A percentile compares a stretch with the other conserved stretches of the same genome.
phyloP scores from a whole-genome alignment of 2,797 vertebrate genomes.

The Chiloscyllium punctatum region DNA sequence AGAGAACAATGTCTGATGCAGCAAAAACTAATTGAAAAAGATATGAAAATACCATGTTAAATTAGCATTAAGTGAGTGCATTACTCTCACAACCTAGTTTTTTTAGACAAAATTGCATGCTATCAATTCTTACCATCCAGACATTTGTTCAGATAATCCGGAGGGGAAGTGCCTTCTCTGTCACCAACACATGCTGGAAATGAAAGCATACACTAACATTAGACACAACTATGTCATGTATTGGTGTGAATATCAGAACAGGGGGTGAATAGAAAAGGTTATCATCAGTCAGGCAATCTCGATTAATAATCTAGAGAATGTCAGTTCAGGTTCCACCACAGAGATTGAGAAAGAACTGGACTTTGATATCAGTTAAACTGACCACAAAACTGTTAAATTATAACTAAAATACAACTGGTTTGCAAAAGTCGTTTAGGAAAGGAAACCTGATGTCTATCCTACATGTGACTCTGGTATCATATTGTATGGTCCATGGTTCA shows the following conservation, averaged over 20 bases:
- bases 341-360: background rate
- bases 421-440: too few species aligned
- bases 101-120: background rate
- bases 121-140: constrained; percentile 55
- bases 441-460: background rate
- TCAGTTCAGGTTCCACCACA: background rate
- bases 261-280: background rate
- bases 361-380: too few species aligned
- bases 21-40: too few species aligned
- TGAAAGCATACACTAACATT: constrained; percentile 43
- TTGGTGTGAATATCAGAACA: background rate
- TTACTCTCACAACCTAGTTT: background rate
- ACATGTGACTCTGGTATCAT: background rate
- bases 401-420: too few species aligned
- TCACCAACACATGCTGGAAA: constrained; percentile 62
- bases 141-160: constrained; percentile 57
- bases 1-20: too few species aligned
- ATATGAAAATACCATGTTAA: too few species aligned
- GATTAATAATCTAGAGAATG: background rate
- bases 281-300: background rate
- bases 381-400: too few species aligned
- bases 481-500: background rate
- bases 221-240: background rate
- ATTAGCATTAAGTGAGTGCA: background rate
- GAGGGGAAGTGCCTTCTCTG: constrained; percentile 34